A percentile compares a stretch with the other conserved stretches of the same genome.
These are phyloP conservation scores for Delichon dasypus DNA, from an alignment of 2,797 vertebrate species.

Conservation along the genomic window DNA sequence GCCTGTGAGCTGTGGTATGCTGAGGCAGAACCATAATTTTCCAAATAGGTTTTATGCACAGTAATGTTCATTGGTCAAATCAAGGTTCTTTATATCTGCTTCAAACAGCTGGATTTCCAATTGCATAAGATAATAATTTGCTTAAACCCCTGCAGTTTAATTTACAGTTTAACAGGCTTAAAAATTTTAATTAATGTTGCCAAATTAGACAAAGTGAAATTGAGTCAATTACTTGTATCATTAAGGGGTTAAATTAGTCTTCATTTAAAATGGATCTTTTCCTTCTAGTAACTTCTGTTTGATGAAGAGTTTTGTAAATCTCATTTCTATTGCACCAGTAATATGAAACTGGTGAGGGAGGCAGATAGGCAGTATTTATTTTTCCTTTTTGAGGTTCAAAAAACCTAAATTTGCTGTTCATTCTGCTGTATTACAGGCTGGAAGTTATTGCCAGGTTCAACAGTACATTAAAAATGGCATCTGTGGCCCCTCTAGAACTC, in stretches of 20 bases:
- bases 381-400: neutral
- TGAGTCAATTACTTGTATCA: neutral
- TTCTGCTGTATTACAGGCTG: neutral
- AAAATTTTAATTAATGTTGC: slow-evolving; percentile 17
- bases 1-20: neutral
- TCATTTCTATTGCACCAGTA: neutral
- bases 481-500: neutral
- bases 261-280: slow-evolving; percentile 6
- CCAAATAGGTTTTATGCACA: neutral
- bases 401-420: neutral
- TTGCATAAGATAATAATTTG: neutral
- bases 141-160: neutral
- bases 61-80: neutral
- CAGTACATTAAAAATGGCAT: neutral
- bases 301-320: neutral
- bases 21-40: neutral
- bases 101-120: neutral
- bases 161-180: slow-evolving; percentile 16
- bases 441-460: neutral
- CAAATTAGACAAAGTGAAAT: neutral
- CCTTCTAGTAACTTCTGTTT: neutral
- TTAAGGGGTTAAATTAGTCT: slow-evolving; percentile 3
- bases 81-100: neutral
- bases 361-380: neutral
- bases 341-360: neutral